These are phyloP conservation scores for Struthidea cinerea DNA, from an alignment of 2,113 vertebrate genomes.

Conservation along the genomic window DNA sequence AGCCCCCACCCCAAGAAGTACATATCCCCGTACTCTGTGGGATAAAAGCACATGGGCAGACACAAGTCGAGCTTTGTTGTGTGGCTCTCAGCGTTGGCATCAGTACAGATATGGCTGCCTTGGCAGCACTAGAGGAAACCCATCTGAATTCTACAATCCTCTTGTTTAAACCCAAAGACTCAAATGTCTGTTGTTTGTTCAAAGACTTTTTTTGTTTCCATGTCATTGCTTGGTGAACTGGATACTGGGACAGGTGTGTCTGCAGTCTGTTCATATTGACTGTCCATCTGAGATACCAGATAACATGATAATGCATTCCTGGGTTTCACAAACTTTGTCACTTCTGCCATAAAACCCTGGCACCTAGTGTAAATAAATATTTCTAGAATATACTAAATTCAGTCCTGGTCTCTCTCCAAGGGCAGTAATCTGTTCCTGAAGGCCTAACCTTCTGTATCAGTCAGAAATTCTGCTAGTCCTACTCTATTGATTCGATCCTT, in stretches of 20 bases:
- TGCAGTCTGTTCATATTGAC: constrained; percentile 49
- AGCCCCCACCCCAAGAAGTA: not conserved
- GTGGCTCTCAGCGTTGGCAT: not conserved
- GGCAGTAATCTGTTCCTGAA: not conserved
- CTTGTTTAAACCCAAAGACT: constrained; percentile 49
- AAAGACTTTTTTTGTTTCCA: constrained; percentile 60
- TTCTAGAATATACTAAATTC: constrained; percentile 15
- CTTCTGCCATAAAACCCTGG: constrained; percentile 40
- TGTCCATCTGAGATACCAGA: constrained; percentile 42
- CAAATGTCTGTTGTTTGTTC: constrained; percentile 52
- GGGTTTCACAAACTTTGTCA: constrained; percentile 59
- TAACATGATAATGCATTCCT: constrained; percentile 53
- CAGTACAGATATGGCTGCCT: constrained; percentile 32
- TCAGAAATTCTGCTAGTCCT: not conserved
- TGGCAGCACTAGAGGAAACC: constrained; percentile 43
- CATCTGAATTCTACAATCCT: constrained; percentile 37
- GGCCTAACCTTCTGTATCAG: constrained; percentile 1
- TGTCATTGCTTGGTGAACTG: constrained; percentile 59
- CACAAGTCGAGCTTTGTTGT: constrained; percentile 36
- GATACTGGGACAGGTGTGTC: constrained; percentile 51
- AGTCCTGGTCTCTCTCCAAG: not conserved
- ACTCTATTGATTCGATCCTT: not conserved
- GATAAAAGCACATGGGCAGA: not conserved
- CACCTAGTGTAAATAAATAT: constrained; percentile 33
- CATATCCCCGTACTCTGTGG: not conserved